Evolutionary conservation across 30 jellyfish, hydroid and myxozoan species (phyloP), one percentile per base, ranked within the genome.

Genomic region (Cassiopea xamachana): DNA sequence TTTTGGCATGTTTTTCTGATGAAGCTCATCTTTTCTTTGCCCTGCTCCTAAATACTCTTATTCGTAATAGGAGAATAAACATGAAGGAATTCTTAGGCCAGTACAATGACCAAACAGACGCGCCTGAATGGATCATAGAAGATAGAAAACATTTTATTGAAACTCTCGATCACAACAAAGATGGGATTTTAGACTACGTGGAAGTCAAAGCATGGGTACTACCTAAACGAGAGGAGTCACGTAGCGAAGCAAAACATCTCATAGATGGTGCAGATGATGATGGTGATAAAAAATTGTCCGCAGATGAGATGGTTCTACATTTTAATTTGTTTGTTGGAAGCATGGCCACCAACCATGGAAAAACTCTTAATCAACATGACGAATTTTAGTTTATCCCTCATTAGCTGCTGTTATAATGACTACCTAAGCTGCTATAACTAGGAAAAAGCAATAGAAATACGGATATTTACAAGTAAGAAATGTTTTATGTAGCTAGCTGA

Each of bases 301-400:
- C 88, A 1, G 96, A 91, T 14, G 99, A 95, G 79, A 88, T 95
- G 59, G 90, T 91, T 46, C 92, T 87, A 15, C 99, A 95, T 85
- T 87, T 80, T 64, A 80, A 92, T n/a, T 86, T 91, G 69, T 95
- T 95, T 73, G 99, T 95, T 60, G 99, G 99, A 1, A 95, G 99
- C 86, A 95, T 97, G 86, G 99, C 98, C 1, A 95, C 99, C 2
- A 98, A 95, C 51, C 99, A 95, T 72, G 99, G 99, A 46, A 91
- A 87, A 67, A 88, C 98, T 58, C 89, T 95, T 6, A 85, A 68
- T 46, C 74, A 73, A 0, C 97, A 89, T 73, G 97, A 89, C 39
- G 98, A 94, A 50, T 83, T 93, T 44, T 93, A 89, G 86, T 10
- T 51, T 51, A 9, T 51, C 4, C 9, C 9, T 9, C 9, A 51